Evolutionary conservation across 2,797 vertebrate genomes (phyloP).

Genomic region (Decapterus maruadsi): DNA sequence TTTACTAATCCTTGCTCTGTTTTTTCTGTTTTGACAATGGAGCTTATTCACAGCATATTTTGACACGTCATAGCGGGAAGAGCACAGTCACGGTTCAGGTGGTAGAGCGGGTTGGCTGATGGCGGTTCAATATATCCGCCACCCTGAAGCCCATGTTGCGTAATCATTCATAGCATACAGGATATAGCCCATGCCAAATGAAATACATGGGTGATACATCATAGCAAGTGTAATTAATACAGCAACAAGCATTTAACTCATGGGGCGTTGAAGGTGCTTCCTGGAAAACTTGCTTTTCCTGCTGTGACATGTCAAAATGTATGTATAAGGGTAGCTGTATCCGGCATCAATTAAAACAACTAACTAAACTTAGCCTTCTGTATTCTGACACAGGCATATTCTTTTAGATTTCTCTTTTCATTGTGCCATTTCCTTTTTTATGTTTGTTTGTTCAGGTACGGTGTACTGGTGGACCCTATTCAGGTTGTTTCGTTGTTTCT

Average conservation of each 20-base stretch:
- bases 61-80: not conserved
- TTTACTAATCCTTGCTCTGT: not conserved
- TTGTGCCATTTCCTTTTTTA: not conserved
- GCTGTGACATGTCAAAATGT: conserved; percentile 16
- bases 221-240: not conserved
- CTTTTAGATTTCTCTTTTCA: not conserved
- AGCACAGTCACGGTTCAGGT: not conserved
- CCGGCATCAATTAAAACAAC: not conserved
- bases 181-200: no score
- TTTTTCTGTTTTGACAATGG: not conserved
- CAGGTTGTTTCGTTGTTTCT: conserved; percentile 92
- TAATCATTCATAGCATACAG: no score
- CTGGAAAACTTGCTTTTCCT: not conserved
- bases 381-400: not conserved
- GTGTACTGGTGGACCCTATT: conserved; percentile 93
- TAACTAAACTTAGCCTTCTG: not conserved
- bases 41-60: not conserved
- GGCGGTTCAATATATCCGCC: no score
- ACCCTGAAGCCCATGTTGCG: no score
- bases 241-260: not conserved
- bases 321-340: no score
- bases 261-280: not conserved
- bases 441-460: conserved; percentile 84
- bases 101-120: no score
- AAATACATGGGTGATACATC: no score